Base-by-base conservation (phyloP, 2,888 invertebrate genomes). In the Leucoma salicis region DNA sequence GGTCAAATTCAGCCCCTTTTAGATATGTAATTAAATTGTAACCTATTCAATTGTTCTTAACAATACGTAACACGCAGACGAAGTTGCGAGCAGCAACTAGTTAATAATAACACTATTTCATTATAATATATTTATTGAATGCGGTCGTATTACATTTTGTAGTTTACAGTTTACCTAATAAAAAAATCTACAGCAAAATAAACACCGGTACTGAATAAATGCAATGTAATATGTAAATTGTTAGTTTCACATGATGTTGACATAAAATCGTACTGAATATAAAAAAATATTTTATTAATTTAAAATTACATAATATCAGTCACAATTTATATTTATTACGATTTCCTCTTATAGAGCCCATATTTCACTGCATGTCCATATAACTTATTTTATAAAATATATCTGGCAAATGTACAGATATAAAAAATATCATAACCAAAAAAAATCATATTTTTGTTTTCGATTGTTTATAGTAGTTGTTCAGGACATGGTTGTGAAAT, bases 71-170 rank as follows among this genome's bases (percentile, higher is more conserved):
- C n/a, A n/a, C n/a, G n/a, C n/a, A n/a, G n/a, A n/a, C n/a, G n/a
- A n/a, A n/a, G n/a, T n/a, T n/a, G n/a, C n/a, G n/a, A n/a, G n/a
- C n/a, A n/a, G n/a, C n/a, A n/a, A n/a, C n/a, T n/a, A n/a, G n/a
- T n/a, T n/a, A n/a, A n/a, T n/a, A n/a, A n/a, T n/a, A n/a, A n/a
- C n/a, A n/a, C n/a, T n/a, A n/a, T n/a, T n/a, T n/a, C n/a, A n/a
- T n/a, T n/a, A n/a, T n/a, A n/a, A n/a, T n/a, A n/a, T n/a, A 67
- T 59, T 63, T 52, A 59, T 59, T 42, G 44, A 63, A 8, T 21
- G 21, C 2, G 66, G 35, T 49, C 46, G 54, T 67, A 70, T 63
- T 63, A 67, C 53, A 54, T 60, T 62, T 60, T 55, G 63, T 56
- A 59, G 59, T 52, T 52, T 58, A 58, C 53, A 55, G 53, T 48